These are phyloP conservation scores for Peromyscus aztecus DNA, from an alignment of 2,797 vertebrate species.

Conservation along the genomic window DNA sequence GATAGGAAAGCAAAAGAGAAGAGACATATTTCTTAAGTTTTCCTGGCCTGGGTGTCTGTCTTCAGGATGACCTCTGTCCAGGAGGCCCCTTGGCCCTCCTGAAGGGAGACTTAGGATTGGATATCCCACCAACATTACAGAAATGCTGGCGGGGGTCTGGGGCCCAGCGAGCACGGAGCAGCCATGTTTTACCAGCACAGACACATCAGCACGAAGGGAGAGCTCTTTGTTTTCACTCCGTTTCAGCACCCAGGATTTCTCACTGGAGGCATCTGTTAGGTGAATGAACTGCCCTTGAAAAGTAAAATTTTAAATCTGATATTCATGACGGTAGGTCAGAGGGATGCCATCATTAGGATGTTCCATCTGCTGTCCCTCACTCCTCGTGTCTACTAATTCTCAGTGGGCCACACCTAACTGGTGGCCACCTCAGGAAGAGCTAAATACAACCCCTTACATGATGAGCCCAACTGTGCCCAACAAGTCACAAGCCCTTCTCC, in stretches of 20 bases:
- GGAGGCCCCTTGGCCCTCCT: neutral
- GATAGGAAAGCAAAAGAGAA: neutral
- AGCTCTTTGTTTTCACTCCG: no score
- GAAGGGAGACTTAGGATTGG: neutral
- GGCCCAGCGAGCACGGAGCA: neutral
- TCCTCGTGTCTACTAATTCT: neutral
- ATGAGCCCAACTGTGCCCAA: neutral
- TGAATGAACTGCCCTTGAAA: neutral
- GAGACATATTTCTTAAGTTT: neutral
- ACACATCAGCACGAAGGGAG: neutral
- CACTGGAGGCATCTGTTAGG: neutral
- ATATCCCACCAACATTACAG: neutral
- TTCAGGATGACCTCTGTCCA: neutral
- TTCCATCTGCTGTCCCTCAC: neutral
- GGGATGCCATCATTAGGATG: neutral
- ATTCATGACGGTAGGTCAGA: neutral
- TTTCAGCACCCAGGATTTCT: neutral
- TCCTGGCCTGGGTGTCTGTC: neutral
- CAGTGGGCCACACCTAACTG: neutral
- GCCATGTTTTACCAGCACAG: neutral
- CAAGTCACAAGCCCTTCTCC: neutral
- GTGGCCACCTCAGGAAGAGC: neutral
- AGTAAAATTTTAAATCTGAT: neutral
- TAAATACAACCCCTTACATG: neutral
- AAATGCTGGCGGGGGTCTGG: accelerated